Base-by-base conservation (phyloP, 2,888 invertebrate genomes). In the Panzeria rudis region DNA sequence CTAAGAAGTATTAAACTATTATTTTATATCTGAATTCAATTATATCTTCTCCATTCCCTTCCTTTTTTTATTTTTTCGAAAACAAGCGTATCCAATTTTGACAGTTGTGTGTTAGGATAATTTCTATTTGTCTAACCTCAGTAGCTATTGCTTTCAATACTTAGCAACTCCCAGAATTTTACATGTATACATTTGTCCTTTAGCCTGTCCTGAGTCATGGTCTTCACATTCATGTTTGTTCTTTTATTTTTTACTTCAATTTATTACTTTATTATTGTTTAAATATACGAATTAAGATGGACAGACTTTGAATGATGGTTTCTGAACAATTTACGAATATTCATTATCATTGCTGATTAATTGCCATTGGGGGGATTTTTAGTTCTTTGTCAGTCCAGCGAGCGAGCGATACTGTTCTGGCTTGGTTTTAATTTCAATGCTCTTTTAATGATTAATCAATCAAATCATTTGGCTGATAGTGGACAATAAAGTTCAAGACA, bases 271-370 rank as follows among this genome's bases (percentile, higher is more conserved):
- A 79, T 52, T 50, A 54, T 29, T 29, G 47, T 50, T 50, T 13
- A 17, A 38, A 23, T 15, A 23, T 52, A 25, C 17, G n/a, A 73
- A 20, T 38, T 32, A 23, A 59, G 56, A n/a, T 15, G 3, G 52
- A 52, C 54, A 73, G 52, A 52, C 61, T 61, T 72, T 81, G 68
- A 84, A 52, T 71, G 79, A 59, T 71, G 56, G 35, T 54, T 72
- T 71, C 20, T 20, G n/a, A 73, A 56, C 47, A 82, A 47, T 69
- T 56, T 23, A 72, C 11, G 41, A 50, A 47, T 84, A 54, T 62
- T 73, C 50, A 29, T 84, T 79, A 76, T 80, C 73, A 59, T 69
- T 66, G 41, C 61, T 81, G 77, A 81, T 78, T 81, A 81, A 84
- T 84, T 81, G 77, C 44, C 13, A 38, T 38, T 25, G 20, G 54